Conservation (phyloP, 1,140 invertebrate species). For the Lysiphlebus fabarum region DNA sequence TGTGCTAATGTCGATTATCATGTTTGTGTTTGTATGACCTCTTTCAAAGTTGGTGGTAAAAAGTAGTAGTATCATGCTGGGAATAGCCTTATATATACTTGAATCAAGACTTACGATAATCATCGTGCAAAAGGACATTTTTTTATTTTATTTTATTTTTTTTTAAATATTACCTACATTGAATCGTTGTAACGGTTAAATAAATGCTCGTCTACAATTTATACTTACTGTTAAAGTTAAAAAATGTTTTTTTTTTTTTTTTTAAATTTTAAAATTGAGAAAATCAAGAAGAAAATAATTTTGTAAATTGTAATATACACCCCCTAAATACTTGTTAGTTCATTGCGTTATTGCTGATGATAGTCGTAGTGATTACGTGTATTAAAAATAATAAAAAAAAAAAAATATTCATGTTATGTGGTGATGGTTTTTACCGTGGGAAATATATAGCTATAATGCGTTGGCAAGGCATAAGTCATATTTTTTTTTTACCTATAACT, state of each 20-base stretch:
- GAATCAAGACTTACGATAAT: slow-evolving; percentile 6
- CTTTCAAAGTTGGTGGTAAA: slow-evolving; percentile 23
- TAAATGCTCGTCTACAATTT: slow-evolving; percentile 29
- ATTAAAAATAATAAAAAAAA: too few relatives aligned
- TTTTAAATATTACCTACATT: background rate
- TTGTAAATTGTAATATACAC: background rate
- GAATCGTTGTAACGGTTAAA: slow-evolving; percentile 25
- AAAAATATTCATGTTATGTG: too few relatives aligned
- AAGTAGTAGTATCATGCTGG: slow-evolving; percentile 19
- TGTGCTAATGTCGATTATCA: too few relatives aligned
- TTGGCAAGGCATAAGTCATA: slow-evolving; percentile 31
- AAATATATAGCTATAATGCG: slow-evolving; percentile 28
- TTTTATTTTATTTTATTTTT: slow-evolving; percentile 2
- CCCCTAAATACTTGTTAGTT: too few relatives aligned
- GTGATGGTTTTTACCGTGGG: slow-evolving; percentile 24
- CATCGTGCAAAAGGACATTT: slow-evolving; percentile 25
- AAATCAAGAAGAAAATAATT: too few relatives aligned
- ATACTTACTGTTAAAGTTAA: slow-evolving; percentile 13
- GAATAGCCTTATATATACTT: slow-evolving; percentile 11
- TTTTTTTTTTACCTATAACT: background rate
- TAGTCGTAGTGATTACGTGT: too few relatives aligned
- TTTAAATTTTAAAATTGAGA: too few relatives aligned
- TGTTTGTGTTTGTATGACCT: background rate
- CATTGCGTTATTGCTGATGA: too few relatives aligned
- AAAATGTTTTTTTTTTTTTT: background rate